Evolutionary conservation across 1,140 invertebrate genomes (phyloP).

Genomic region (Neodiprion virginianus): DNA sequence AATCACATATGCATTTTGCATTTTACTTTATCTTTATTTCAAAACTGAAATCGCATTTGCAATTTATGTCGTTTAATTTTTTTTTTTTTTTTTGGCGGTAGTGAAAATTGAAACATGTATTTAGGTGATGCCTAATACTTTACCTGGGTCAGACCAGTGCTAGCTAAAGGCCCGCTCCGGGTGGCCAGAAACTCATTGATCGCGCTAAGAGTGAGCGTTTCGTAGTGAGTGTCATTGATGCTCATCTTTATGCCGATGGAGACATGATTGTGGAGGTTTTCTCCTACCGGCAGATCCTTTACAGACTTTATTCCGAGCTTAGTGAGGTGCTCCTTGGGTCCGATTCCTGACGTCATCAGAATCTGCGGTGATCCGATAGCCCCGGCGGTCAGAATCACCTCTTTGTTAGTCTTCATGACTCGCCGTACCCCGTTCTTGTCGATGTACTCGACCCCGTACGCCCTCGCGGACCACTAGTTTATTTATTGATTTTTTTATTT

Average conservation of each 20-base stretch:
- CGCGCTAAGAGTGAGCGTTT: slow-evolving; percentile 48
- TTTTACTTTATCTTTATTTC: too few species aligned
- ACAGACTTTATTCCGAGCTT: slow-evolving; percentile 57
- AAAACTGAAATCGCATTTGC: too few species aligned
- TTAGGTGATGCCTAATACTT: too few species aligned
- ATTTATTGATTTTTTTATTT: too few species aligned
- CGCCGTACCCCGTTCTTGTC: slow-evolving; percentile 53
- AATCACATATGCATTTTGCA: too few species aligned
- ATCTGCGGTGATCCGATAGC: slow-evolving; percentile 75
- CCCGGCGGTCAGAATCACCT: slow-evolving; percentile 73
- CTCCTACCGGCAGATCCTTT: slow-evolving; percentile 65
- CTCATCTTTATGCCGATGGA: slow-evolving; percentile 53
- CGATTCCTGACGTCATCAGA: slow-evolving; percentile 73
- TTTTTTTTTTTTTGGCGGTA: too few species aligned
- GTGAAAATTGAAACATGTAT: too few species aligned
- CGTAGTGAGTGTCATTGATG: slow-evolving; percentile 49
- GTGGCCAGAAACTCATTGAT: slow-evolving; percentile 53
- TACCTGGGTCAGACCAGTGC: slow-evolving; percentile 59
- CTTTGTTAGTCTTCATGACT: slow-evolving; percentile 55
- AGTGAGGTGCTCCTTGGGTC: slow-evolving; percentile 66
- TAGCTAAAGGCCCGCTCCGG: slow-evolving; percentile 55
- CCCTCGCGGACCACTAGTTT: slow-evolving; percentile 54
- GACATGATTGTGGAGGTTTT: slow-evolving; percentile 66
- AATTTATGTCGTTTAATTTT: too few species aligned
- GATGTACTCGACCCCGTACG: slow-evolving; percentile 67